Evolutionary conservation across 2,113 vertebrate genomes (phyloP).

Genomic region (Mohoua ochrocephala): DNA sequence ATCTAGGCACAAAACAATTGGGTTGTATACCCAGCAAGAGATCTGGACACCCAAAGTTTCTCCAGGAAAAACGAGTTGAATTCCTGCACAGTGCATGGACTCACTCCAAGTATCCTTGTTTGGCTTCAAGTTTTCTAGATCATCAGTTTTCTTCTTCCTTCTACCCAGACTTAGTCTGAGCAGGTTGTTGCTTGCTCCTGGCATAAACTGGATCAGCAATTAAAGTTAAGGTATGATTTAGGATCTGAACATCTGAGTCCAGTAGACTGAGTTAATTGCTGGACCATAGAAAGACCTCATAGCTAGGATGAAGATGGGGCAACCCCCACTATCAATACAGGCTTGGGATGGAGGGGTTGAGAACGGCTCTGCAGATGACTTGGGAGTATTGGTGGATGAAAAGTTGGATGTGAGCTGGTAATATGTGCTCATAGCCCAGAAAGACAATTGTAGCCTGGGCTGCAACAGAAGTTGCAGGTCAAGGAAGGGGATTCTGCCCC

Average conservation of each 20-base stretch:
- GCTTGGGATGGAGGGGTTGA: neutral
- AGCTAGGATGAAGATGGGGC: neutral
- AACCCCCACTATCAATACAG: neutral
- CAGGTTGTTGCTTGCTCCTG: neutral
- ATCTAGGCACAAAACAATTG: neutral
- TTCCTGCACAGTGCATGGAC: neutral
- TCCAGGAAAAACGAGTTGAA: neutral
- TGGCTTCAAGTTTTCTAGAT: neutral
- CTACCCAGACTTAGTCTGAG: neutral
- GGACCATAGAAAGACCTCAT: neutral
- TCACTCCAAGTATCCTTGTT: neutral
- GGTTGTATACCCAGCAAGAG: neutral
- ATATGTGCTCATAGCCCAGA: rapidly evolving
- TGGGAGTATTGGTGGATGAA: neutral
- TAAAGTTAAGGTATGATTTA: neutral
- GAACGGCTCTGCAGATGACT: neutral
- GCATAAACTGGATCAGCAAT: neutral
- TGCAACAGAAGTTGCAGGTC: neutral
- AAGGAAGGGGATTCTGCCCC: neutral
- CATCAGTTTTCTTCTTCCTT: neutral
- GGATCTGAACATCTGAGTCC: neutral
- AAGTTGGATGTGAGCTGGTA: neutral
- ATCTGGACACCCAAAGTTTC: neutral
- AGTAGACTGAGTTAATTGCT: neutral
- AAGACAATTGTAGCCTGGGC: neutral